Base-by-base conservation (phyloP, 2,797 vertebrate genomes). In the Hemitrygon akajei region DNA sequence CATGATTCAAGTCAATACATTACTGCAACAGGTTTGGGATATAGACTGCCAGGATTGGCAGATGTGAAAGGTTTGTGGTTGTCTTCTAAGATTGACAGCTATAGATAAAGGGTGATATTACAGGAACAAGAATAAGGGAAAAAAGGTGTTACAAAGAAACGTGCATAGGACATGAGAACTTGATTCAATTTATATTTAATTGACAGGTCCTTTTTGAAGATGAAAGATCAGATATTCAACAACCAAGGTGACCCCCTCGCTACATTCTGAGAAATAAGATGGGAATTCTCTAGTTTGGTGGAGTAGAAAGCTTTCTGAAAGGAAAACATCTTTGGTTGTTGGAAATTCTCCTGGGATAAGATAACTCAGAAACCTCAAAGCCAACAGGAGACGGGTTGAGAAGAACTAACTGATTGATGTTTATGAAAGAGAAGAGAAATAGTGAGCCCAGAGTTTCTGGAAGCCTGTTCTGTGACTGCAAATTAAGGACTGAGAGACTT, bases 301-400 rank as follows among this genome's bases (percentile, higher is more conserved):
- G 60, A 69, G 7, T 69, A 69, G 60, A 69, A 87, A 20, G n/a
- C n/a, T 37, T 66, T 89, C n/a, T 69, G 86, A 69, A 89, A 22
- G 7, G 66, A 89, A 89, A 63, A 63, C 34, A 37, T 63, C 34
- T 69, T 69, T 37, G 27, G 27, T 58, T 18, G 82, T 69, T 63
- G 30, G 27, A 63, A 66, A 87, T 5, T 89, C 86, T 37, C 63
- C 66, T 63, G 84, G 37, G 86, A 89, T 37, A 34, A 89, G 63
- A 69, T 63, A 89, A 37, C 86, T 37, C 30, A 69, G 47, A 89
- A 89, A 69, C n/a, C 63, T 89, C 86, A 89, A 89, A 89, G 86
- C 63, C 34, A 89, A 20, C 63, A 22, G 37, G 86, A 89, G 63
- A 69, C 86, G 37, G n/a, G 16, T 89, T 69, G 63, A 9, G n/a